Evolutionary conservation across 2,797 vertebrate species (phyloP).

Genomic region (Lemur catta): DNA sequence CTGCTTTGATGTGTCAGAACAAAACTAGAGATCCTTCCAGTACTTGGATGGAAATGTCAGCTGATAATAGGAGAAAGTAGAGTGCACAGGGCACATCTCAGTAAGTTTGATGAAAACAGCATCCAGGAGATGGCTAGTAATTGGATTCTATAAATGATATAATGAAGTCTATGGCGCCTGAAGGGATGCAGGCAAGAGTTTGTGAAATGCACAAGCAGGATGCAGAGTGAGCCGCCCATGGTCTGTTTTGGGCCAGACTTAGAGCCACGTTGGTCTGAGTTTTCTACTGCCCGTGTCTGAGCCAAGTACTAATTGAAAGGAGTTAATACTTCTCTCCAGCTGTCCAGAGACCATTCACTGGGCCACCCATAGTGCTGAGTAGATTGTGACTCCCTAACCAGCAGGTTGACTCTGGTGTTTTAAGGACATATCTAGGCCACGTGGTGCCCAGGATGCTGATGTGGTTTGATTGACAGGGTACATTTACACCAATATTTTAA

Average conservation of each 20-base stretch:
- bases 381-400: neutral
- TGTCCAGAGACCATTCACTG: neutral
- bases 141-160: conserved; percentile 40
- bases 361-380: neutral
- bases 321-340: neutral
- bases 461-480: neutral
- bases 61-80: conserved; percentile 48
- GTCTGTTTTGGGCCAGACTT: neutral
- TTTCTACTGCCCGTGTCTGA: neutral
- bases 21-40: conserved; percentile 47
- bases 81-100: conserved; percentile 34
- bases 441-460: neutral
- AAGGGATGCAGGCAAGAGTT: neutral
- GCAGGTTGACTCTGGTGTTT: neutral
- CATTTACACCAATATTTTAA: neutral
- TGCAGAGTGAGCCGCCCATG: neutral
- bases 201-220: neutral
- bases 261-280: neutral
- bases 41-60: conserved; percentile 62
- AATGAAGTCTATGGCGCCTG: conserved; percentile 6
- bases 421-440: neutral
- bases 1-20: conserved; percentile 51
- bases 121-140: neutral
- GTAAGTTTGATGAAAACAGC: conserved; percentile 39
- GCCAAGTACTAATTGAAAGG: neutral